A percentile compares a stretch with the other conserved stretches of the same genome.
Conservation (phyloP, 2,888 invertebrate species). For the Microchrysa polita region DNA sequence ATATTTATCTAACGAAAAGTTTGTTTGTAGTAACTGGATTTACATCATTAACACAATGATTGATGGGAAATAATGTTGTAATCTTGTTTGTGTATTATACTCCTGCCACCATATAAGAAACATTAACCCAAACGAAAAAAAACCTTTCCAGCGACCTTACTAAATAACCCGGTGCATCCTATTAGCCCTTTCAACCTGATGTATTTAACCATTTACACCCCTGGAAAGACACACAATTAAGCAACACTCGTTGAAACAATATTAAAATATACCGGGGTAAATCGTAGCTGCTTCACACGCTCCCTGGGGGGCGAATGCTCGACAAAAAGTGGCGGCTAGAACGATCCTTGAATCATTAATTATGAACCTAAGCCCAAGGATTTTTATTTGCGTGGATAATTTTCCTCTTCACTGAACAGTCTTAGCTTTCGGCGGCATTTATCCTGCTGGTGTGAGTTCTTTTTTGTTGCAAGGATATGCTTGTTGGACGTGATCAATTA, state of each 20-base stretch:
- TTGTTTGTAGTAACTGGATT: too few relatives aligned
- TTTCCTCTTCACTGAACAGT: not conserved
- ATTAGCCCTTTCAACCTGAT: conserved; percentile 15
- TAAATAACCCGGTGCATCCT: conserved; percentile 1
- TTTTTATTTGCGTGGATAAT: conserved; percentile 34
- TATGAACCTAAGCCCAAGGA: conserved; percentile 28
- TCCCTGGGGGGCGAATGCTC: not conserved
- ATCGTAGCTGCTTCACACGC: not conserved
- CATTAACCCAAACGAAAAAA: too few relatives aligned
- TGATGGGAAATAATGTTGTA: too few relatives aligned
- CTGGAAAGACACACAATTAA: conserved; percentile 23
- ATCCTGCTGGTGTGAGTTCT: too few relatives aligned
- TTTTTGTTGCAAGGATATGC: not conserved
- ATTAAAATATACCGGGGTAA: conserved; percentile 1
- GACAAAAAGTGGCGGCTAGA: not conserved
- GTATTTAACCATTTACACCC: conserved; percentile 6
- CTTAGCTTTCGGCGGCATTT: not conserved
- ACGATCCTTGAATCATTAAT: conserved; percentile 22
- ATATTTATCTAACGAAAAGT: too few relatives aligned
- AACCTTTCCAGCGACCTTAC: too few relatives aligned
- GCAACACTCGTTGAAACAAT: conserved; percentile 30
- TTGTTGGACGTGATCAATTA: conserved; percentile 34
- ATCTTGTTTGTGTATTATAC: too few relatives aligned
- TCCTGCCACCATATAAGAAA: too few relatives aligned
- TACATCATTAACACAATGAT: too few relatives aligned